Evolutionary conservation across 1,140 invertebrate genomes (phyloP).

Genomic region (Teleopsis dalmanni): DNA sequence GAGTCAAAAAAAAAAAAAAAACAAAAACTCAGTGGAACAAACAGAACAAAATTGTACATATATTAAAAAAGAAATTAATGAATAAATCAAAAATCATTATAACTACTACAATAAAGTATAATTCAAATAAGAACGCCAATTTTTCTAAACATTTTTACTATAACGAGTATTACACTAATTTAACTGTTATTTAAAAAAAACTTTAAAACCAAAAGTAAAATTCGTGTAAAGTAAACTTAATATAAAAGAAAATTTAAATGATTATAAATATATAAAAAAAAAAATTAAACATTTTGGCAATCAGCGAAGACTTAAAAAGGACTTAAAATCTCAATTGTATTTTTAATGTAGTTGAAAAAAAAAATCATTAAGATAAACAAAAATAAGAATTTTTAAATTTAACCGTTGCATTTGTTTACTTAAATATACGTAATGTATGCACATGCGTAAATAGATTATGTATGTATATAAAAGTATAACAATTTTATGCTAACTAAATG

Average conservation of each 20-base stretch:
- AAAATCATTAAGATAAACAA: background rate
- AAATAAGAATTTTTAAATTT: conserved; percentile 1
- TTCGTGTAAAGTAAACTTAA: background rate
- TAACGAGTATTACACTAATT: background rate
- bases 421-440: background rate
- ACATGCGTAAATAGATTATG: background rate
- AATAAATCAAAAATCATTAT: background rate
- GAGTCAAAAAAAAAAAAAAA: too few relatives aligned
- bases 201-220: background rate
- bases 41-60: background rate
- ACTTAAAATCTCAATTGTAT: conserved; percentile 1
- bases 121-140: background rate
- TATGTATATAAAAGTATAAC: background rate
- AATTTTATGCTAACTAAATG: background rate
- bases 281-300: conserved; percentile 8
- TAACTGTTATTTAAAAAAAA: background rate
- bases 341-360: background rate
- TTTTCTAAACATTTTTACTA: background rate
- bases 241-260: conserved; percentile 1
- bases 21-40: background rate
- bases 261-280: background rate
- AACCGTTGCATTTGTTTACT: conserved; percentile 2
- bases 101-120: background rate
- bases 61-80: background rate
- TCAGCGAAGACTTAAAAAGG: conserved; percentile 7